Base-by-base conservation (phyloP, 2,888 invertebrate genomes). In the Amaurobius ferox region DNA sequence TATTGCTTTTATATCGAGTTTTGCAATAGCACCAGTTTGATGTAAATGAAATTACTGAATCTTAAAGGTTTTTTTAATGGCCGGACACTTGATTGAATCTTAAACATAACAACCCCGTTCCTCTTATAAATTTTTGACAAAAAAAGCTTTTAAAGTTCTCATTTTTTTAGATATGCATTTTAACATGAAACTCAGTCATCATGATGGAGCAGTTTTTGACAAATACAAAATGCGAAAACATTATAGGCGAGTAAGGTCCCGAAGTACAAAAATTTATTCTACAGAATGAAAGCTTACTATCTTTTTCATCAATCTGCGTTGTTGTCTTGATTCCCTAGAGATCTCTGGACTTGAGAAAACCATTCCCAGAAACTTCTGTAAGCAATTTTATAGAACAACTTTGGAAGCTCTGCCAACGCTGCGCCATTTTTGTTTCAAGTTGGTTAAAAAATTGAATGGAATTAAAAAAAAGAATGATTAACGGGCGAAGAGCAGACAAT, bases 301-400 rank as follows among this genome's bases (percentile, higher is more conserved):
- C 44, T 44, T 19, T 23, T 2, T 32, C 66, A 66, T 66, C 66
- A 66, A 66, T 66, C 66, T 23, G 29, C 11, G 32, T 29, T 66
- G 66, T 29, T 32, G 66, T 32, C n/a, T 32, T 3, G 19, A 66
- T 66, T 66, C 66, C 32, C 32, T 9, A 1, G 32, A 32, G 66
- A 23, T 19, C 32, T 32, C 19, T 9, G 32, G 29, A 66, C 66
- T 66, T 32, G 19, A 66, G 32, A 32, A 66, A 29, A 66, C 19
- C 66, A 32, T 32, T 66, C 30, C 32, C 66, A 19, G 19, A 66
- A 66, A 66, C 66, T 66, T 66, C 66, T 32, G 66, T 66, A 66
- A 32, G 30, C 30, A 29, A 66, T 66, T 66, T 66, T 66, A 7
- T 66, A 16, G 30, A 66, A 32, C 16, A 26, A 26, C 61, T 61